Base-by-base conservation (phyloP, 2,797 vertebrate genomes). In the Meda fulgida region DNA sequence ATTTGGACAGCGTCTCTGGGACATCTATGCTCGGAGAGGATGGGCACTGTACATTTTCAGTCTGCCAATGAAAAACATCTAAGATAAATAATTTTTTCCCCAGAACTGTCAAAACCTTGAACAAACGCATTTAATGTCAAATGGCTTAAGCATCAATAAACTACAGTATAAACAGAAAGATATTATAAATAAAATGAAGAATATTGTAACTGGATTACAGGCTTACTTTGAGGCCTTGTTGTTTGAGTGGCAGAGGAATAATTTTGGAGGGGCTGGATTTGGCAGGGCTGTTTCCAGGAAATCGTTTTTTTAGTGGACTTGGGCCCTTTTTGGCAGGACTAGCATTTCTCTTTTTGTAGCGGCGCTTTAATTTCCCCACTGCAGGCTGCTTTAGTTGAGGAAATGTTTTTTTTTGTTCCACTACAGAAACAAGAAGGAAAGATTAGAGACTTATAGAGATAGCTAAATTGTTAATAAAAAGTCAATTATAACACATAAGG, bases 231-330 rank as follows among this genome's bases (percentile, higher is more conserved):
- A 91, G 84, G 51, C 84, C 96, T 89, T 94, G 95, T 16, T 94
- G 87, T 92, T 95, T 97, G 66, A 95, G 81, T 71, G 94, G 90
- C 29, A 92, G 89, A 48, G 95, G 94, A 13, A 95, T 92, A 31
- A 89, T 88, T 91, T 98, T 96, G 90, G 95, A 94, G 21, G 96
- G 95, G 87, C 95, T 53, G 69, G 73, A 89, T 92, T 95, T 98
- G 81, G 91, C 93, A 23, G 97, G 97, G 88, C 96, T 98, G 84
- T 90, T 94, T 7, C 84, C 92, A 38, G 91, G 19, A 7, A 91
- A 91, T 80, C 38, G 94, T 86, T 90, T 97, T 93, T 99, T 99
- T 84, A 95, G 83, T 88, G 98, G 97, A 87, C 97, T 98, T 43
- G 94, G 92, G 51, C 94, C 92, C 89, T 96, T 97, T 90, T 97